A percentile compares a stretch with the other conserved stretches of the same genome.
These are phyloP conservation scores for Tapirus terrestris DNA, from an alignment of 2,113 vertebrate species.

Conservation along the genomic window DNA sequence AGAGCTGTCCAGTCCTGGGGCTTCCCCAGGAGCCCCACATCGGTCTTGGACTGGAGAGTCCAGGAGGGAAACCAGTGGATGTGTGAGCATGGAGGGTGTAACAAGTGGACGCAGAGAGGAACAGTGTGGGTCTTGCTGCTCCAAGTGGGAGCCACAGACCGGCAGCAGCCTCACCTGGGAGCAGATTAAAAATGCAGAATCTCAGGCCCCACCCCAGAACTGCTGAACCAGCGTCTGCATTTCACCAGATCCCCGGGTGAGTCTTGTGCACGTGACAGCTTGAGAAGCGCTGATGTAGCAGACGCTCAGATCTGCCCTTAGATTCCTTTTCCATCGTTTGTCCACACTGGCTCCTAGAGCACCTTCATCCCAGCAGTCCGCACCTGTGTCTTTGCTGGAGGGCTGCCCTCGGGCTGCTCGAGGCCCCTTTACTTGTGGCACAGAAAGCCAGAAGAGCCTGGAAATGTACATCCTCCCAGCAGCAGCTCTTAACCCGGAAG, in stretches of 20 bases:
- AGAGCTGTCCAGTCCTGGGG: neutral
- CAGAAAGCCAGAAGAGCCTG: neutral
- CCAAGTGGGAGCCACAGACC: neutral
- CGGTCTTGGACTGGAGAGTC: neutral
- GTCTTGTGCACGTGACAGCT: rapidly evolving
- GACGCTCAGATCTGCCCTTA: rapidly evolving
- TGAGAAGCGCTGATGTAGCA: neutral
- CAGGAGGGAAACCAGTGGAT: neutral
- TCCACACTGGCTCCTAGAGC: neutral
- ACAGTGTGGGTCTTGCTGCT: neutral
- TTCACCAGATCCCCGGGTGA: neutral
- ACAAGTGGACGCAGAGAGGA: neutral
- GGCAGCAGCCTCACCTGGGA: neutral
- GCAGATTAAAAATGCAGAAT: neutral
- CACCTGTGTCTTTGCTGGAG: neutral
- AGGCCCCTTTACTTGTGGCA: neutral
- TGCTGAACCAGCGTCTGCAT: neutral
- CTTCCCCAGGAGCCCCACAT: neutral
- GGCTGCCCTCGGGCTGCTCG: neutral
- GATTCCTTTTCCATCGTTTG: rapidly evolving
- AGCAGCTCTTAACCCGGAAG: neutral
- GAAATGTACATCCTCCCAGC: neutral
- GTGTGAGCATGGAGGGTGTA: neutral
- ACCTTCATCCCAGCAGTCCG: neutral
- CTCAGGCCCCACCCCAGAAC: neutral